A percentile compares a stretch with the other conserved stretches of the same genome.
Conservation (phyloP, 1,140 invertebrate genomes). For the Brachionus sp. region DNA sequence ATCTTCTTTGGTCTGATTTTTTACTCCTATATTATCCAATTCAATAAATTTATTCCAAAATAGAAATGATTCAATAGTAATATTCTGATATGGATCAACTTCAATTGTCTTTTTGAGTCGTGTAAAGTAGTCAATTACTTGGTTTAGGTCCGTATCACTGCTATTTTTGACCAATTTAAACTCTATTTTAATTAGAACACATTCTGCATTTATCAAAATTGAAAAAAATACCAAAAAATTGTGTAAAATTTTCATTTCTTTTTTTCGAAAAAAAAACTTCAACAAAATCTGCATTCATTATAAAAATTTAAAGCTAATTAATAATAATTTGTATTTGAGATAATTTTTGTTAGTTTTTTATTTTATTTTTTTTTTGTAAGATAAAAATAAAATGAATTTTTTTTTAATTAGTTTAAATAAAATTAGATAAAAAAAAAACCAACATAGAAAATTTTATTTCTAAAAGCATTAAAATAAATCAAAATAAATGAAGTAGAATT, state of each 20-base stretch:
- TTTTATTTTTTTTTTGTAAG: not conserved
- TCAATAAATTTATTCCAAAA: slow-evolving; percentile 31
- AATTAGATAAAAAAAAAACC: not conserved
- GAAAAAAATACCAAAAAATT: not conserved
- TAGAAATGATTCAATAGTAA: not conserved
- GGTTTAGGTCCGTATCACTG: not conserved
- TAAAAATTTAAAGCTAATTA: not conserved
- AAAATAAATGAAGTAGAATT: not conserved
- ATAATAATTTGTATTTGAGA: not conserved
- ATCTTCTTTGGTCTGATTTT: slow-evolving; percentile 21
- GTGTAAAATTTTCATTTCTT: not conserved
- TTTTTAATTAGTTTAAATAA: not conserved
- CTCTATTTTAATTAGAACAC: slow-evolving; percentile 16
- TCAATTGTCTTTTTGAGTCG: not conserved
- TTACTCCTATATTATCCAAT: not conserved
- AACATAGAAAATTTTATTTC: not conserved
- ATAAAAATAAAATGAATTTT: not conserved
- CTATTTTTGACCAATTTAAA: slow-evolving; percentile 36
- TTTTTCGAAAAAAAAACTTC: not conserved
- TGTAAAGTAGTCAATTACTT: not conserved
- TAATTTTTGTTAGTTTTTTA: not conserved
- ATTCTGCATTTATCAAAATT: not conserved
- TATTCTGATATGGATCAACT: not conserved
- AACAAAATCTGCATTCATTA: not conserved
- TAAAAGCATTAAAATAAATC: not conserved